A percentile compares a stretch with the other conserved stretches of the same genome.
phyloP scores from a whole-genome alignment of 1,140 invertebrate genomes.

The Atta texana region DNA sequence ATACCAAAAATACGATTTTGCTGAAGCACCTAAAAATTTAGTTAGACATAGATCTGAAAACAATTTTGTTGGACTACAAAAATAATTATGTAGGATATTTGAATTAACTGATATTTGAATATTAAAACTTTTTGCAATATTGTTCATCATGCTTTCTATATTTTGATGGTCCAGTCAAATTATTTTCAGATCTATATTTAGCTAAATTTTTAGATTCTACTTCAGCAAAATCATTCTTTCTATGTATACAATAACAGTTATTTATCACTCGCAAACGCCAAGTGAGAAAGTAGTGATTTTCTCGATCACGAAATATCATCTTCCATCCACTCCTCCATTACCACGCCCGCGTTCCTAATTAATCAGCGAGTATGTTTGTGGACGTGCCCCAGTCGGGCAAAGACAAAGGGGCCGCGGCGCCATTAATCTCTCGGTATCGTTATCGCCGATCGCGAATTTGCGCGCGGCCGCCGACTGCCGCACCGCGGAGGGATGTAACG shows the following conservation, averaged over 20 bases:
- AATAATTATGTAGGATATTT: too few species aligned
- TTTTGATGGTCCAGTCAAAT: too few species aligned
- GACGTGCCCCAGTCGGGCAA: slow-evolving; percentile 7
- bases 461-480: slow-evolving; percentile 40
- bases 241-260: neutral
- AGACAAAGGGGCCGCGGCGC: slow-evolving; percentile 46
- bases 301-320: slow-evolving; percentile 45
- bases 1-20: neutral
- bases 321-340: slow-evolving; percentile 23
- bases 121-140: too few species aligned
- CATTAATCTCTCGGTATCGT: slow-evolving; percentile 70
- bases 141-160: too few species aligned
- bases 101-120: too few species aligned
- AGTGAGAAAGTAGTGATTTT: slow-evolving; percentile 49
- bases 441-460: slow-evolving; percentile 73
- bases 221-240: too few species aligned
- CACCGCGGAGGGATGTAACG: slow-evolving; percentile 61
- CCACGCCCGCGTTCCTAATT: slow-evolving; percentile 49
- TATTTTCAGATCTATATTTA: too few species aligned
- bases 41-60: too few species aligned
- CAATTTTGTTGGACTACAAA: too few species aligned
- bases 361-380: slow-evolving; percentile 50
- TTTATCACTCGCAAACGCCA: neutral
- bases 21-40: too few species aligned
- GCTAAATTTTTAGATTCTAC: too few species aligned